Percentiles rank a stretch among this genome's conserved stretches.
These are phyloP conservation scores for Entomobrya proxima DNA, from an alignment of 2,888 invertebrate genomes.

Conservation along the genomic window DNA sequence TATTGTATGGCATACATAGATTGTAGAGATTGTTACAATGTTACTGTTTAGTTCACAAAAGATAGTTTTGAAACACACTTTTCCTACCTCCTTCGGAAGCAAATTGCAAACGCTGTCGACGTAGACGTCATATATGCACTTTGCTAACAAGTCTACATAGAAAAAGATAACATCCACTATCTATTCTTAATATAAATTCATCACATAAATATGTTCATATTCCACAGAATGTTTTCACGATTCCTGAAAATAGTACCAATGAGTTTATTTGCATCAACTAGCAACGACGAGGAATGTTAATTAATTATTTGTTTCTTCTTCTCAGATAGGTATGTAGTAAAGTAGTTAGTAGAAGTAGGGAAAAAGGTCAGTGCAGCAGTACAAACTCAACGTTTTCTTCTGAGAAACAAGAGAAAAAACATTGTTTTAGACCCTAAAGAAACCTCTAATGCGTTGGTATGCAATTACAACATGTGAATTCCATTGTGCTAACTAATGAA, in stretches of 20 bases:
- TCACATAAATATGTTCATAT: slow-evolving; percentile 40
- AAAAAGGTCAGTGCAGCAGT: slow-evolving; percentile 24
- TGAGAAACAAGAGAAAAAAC: slow-evolving; percentile 23
- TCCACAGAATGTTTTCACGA: slow-evolving; percentile 20
- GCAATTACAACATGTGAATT: not conserved
- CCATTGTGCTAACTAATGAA: too few relatives aligned
- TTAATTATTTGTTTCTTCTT: not conserved
- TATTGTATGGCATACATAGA: not conserved
- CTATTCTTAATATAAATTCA: slow-evolving; percentile 8
- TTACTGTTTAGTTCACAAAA: slow-evolving; percentile 35
- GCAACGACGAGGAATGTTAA: not conserved
- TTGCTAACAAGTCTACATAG: slow-evolving; percentile 33
- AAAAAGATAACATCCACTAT: slow-evolving; percentile 48
- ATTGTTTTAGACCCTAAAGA: not conserved
- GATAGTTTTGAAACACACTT: slow-evolving; percentile 3
- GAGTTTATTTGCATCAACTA: not conserved
- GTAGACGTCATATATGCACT: not conserved
- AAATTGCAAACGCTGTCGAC: too few relatives aligned
- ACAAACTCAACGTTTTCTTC: slow-evolving; percentile 7
- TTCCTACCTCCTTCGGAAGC: not conserved
- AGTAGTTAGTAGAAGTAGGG: not conserved
- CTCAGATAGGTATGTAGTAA: not conserved
- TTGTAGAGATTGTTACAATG: slow-evolving; percentile 12
- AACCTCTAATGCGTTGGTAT: not conserved
- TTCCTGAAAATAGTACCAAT: slow-evolving; percentile 34